Evolutionary conservation across 2,888 invertebrate genomes (phyloP).

Genomic region (Xylophagus ater): DNA sequence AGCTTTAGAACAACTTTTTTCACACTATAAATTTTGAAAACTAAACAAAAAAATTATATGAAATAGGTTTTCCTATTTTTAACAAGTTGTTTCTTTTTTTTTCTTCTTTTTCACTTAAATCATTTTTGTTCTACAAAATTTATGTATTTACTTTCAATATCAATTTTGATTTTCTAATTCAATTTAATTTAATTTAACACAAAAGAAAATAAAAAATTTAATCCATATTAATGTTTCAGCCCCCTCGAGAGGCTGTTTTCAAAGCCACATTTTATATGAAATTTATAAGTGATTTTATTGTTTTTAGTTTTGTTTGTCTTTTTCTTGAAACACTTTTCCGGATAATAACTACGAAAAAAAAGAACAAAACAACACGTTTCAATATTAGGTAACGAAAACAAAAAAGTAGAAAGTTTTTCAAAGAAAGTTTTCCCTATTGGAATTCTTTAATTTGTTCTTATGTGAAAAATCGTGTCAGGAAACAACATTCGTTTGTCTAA

Average conservation of each 20-base stretch:
- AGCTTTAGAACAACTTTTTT: not conserved
- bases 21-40: not conserved
- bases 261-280: conserved; percentile 11
- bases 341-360: not conserved
- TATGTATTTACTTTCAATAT: not conserved
- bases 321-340: not conserved
- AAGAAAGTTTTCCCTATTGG: too few relatives aligned
- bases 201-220: not conserved
- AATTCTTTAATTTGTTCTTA: too few relatives aligned
- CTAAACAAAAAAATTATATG: not conserved
- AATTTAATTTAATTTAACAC: not conserved
- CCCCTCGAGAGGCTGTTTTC: conserved; percentile 15
- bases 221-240: conserved; percentile 12
- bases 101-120: conserved; percentile 3
- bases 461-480: too few relatives aligned
- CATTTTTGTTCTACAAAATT: not conserved
- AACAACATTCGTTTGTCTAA: too few relatives aligned
- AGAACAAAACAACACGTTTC: not conserved
- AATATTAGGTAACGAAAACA: not conserved
- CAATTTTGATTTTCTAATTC: not conserved
- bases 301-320: not conserved
- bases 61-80: too few relatives aligned
- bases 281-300: not conserved
- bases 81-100: conserved; percentile 2
- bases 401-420: too few relatives aligned